A percentile compares a stretch with the other conserved stretches of the same genome.
Evolutionary conservation across 1,140 invertebrate species (phyloP).

Genomic region (Calosoma granatense): DNA sequence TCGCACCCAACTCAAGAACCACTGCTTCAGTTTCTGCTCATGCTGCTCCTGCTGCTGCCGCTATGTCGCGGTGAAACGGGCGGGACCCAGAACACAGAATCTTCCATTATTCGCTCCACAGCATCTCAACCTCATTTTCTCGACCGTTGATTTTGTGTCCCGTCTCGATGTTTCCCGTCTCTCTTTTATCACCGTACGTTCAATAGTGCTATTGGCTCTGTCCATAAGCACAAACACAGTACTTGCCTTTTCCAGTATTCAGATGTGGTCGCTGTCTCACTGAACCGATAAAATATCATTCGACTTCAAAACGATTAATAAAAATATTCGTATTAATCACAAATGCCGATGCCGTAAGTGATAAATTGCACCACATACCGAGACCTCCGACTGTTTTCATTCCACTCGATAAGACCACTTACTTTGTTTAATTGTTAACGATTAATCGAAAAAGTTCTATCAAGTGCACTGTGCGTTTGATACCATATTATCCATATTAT

Average conservation of each 20-base stretch:
- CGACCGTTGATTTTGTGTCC: constrained; percentile 36
- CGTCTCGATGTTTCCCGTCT: constrained; percentile 21
- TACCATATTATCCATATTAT: neutral
- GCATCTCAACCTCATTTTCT: constrained; percentile 39
- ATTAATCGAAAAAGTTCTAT: neutral
- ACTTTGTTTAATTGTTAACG: neutral
- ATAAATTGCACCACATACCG: too few relatives aligned
- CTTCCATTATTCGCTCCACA: constrained; percentile 38
- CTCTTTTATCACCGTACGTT: constrained; percentile 16
- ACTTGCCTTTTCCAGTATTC: neutral
- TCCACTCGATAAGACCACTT: neutral
- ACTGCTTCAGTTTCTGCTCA: too few relatives aligned
- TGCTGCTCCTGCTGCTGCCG: too few relatives aligned
- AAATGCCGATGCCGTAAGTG: neutral
- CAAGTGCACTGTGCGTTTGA: neutral
- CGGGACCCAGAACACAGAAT: constrained; percentile 19
- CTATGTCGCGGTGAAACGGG: neutral
- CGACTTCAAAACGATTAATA: neutral
- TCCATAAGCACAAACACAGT: constrained; percentile 3
- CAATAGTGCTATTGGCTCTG: neutral
- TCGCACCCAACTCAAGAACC: too few relatives aligned
- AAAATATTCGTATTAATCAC: neutral
- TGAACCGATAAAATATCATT: neutral
- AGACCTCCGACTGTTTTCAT: neutral
- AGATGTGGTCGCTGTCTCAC: constrained; percentile 1